Conservation (phyloP, 92 coral and sea anemone genomes). For the Porites divaricata region DNA sequence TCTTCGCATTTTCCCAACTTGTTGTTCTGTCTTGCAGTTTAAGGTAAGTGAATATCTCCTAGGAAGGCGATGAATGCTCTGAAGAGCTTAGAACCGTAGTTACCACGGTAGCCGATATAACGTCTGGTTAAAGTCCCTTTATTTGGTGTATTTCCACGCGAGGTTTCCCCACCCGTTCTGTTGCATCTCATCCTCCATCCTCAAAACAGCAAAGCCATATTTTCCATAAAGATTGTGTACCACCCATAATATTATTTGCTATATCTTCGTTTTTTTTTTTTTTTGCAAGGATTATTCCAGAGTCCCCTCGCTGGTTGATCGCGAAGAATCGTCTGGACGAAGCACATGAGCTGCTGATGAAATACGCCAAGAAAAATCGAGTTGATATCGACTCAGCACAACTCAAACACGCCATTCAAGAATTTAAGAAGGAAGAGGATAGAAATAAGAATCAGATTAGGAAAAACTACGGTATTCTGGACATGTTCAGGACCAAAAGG, state of each 20-base stretch:
- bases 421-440: constrained; percentile 69
- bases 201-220: too few species aligned
- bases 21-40: too few species aligned
- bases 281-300: constrained; percentile 68
- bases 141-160: too few species aligned
- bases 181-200: too few species aligned
- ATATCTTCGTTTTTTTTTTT: not conserved
- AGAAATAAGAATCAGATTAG: constrained; percentile 36
- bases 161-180: too few species aligned
- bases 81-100: too few species aligned
- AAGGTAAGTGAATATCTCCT: too few species aligned
- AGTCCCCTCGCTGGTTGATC: constrained; percentile 85
- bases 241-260: not conserved
- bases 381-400: constrained; percentile 60
- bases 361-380: constrained; percentile 61
- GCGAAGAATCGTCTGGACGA: constrained; percentile 81
- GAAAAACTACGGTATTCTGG: constrained; percentile 62
- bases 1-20: too few species aligned
- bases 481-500: constrained; percentile 72
- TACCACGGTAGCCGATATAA: too few species aligned
- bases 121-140: too few species aligned
- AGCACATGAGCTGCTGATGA: constrained; percentile 69
- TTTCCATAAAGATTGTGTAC: too few species aligned
- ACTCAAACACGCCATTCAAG: constrained; percentile 68
- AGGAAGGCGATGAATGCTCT: too few species aligned